Evolutionary conservation across 2,888 invertebrate genomes (phyloP).

Genomic region (Axea sp.): DNA sequence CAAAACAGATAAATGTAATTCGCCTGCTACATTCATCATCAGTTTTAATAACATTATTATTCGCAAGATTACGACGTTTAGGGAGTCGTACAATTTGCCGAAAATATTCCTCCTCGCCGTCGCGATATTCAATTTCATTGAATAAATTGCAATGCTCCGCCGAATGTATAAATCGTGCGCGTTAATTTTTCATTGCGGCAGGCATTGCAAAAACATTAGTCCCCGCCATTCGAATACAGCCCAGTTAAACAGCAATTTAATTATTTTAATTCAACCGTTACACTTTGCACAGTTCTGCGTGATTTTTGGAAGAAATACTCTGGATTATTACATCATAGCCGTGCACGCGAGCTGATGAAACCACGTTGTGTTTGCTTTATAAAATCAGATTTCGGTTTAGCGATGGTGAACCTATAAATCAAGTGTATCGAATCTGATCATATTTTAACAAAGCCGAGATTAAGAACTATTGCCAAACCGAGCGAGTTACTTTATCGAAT

Average conservation of each 20-base stretch:
- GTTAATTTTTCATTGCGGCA: slow-evolving; percentile 42
- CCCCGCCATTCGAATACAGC: slow-evolving; percentile 11
- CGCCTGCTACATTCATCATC: slow-evolving; percentile 28
- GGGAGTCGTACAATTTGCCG: slow-evolving; percentile 7
- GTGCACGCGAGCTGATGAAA: too few species aligned
- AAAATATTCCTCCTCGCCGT: slow-evolving; percentile 1
- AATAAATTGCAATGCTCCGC: slow-evolving; percentile 14
- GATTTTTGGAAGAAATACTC: slow-evolving; percentile 22
- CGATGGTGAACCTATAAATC: slow-evolving; percentile 46
- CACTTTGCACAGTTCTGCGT: slow-evolving; percentile 24
- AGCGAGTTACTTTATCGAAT: slow-evolving; percentile 25
- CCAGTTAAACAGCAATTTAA: slow-evolving; percentile 41
- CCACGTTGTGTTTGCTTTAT: slow-evolving; percentile 40
- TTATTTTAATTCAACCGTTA: slow-evolving; percentile 41
- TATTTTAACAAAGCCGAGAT: slow-evolving; percentile 48
- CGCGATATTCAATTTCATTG: slow-evolving; percentile 13
- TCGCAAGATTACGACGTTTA: slow-evolving; percentile 15
- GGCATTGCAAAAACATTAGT: slow-evolving; percentile 39
- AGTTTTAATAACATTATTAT: slow-evolving; percentile 20
- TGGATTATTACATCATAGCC: slow-evolving; percentile 44
- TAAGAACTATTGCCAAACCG: slow-evolving; percentile 31
- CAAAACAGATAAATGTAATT: slow-evolving; percentile 36
- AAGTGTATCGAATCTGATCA: slow-evolving; percentile 39
- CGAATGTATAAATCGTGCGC: slow-evolving; percentile 10
- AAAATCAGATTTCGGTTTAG: slow-evolving; percentile 47